Conservation (phyloP, 2,797 vertebrate genomes). For the Poecilia wingei region DNA sequence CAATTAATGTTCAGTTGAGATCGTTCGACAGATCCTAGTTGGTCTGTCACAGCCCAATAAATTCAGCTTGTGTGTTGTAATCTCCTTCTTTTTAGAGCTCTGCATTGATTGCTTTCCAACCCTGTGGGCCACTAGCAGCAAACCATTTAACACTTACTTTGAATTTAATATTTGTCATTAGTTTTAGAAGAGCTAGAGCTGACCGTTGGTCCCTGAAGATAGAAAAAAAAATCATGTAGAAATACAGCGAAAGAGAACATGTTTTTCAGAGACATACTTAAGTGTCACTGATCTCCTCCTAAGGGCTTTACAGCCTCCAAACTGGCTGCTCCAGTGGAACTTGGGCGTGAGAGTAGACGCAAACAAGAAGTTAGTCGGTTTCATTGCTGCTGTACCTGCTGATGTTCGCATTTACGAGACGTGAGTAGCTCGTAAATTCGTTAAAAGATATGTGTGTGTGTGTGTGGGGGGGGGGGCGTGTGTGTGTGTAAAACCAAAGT, state of each 20-base stretch:
- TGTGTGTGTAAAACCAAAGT: conserved; percentile 19
- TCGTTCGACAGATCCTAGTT: neutral
- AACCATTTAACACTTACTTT: conserved; percentile 51
- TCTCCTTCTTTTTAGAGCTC: conserved; percentile 19
- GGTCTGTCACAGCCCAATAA: neutral
- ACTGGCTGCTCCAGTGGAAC: conserved; percentile 91
- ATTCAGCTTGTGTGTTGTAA: conserved; percentile 3
- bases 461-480: neutral
- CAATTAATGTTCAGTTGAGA: neutral
- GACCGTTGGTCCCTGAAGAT: conserved; percentile 24
- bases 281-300: conserved; percentile 33
- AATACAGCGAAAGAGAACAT: neutral
- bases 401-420: conserved; percentile 87
- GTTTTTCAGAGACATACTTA: conserved; percentile 19
- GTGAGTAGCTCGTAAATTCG: conserved; percentile 78
- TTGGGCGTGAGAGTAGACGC: conserved; percentile 90
- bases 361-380: conserved; percentile 94
- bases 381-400: conserved; percentile 93
- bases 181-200: conserved; percentile 17
- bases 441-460: conserved; percentile 2
- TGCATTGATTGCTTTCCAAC: conserved; percentile 23
- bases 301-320: conserved; percentile 92
- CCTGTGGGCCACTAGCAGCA: conserved; percentile 36
- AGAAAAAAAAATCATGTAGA: neutral
- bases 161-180: conserved; percentile 44